Evolutionary conservation across 2,797 vertebrate species (phyloP), one percentile per base, ranked within the genome.

Genomic region (Amniataba percoides): DNA sequence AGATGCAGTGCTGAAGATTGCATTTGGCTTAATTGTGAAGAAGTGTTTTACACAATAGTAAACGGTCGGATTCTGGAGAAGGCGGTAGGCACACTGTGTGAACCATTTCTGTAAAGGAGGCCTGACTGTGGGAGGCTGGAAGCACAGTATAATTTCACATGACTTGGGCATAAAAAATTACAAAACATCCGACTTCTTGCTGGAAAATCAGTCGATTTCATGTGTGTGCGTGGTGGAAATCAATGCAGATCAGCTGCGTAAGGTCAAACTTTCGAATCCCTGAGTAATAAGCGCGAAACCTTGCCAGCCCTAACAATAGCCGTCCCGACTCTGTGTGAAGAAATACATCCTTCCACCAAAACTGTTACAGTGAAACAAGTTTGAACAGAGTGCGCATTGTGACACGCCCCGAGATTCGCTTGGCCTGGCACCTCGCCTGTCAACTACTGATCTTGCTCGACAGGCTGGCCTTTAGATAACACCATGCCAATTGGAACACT

Each of bases 331-430:
- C 40, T 11, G 31, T 2, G 34, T 31, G 23, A 19, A 67, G 74
- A 39, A 68, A 63, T 2, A 67, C 2, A 70, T 62, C 70, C 25
- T 62, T 71, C 59, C 27, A 81, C 63, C 56, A 65, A 80, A 89
- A 84, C 55, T 85, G 82, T 82, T 83, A 74, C 14, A 7, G 36
- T 36, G 57, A 82, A 86, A 90, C 92, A 92, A 86, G 92, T 94
- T 83, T 74, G 78, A 88, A 87, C 92, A 92, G 77, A 60, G 65
- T 7, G 2, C 76, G 64, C 67, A 71, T 53, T 71, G 85, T 64
- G 91, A 88, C 93, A 94, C 93, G 78, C 93, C 93, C 86, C 42
- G 73, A 84, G 79, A 82, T 85, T 85, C 15, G n/a, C 80, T 75
- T 12, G 49, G 72, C 61, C 78, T 86, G 90, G 88, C 87, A 88